Percentiles rank a stretch among this genome's conserved stretches.
phyloP scores from a whole-genome alignment of 2,888 invertebrate species.

The Mesodorylaimus sp. region DNA sequence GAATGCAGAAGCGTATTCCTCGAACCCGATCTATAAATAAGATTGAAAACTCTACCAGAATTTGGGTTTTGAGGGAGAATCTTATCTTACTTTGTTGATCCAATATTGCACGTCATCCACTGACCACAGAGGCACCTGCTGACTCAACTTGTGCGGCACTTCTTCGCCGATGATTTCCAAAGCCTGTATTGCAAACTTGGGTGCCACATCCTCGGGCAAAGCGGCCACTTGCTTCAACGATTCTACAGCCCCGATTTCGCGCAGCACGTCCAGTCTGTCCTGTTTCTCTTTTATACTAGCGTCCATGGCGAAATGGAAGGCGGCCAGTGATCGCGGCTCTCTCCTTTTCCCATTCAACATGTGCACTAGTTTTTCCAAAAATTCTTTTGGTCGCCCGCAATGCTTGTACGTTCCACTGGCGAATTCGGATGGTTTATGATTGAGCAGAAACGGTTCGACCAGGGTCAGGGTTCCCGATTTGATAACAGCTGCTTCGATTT shows the following conservation, averaged over 20 bases:
- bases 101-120: conserved; percentile 83
- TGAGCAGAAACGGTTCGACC: background rate
- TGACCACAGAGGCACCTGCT: conserved; percentile 90
- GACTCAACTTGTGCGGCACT: conserved; percentile 56
- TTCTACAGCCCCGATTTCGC: conserved; percentile 77
- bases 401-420: background rate
- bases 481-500: background rate
- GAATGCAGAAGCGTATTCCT: conserved; percentile 59
- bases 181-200: conserved; percentile 55
- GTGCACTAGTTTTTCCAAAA: conserved; percentile 72
- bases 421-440: background rate
- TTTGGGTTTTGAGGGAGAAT: background rate
- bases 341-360: conserved; percentile 78
- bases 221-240: conserved; percentile 81
- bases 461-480: background rate
- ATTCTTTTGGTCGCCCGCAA: background rate
- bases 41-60: too few relatives aligned
- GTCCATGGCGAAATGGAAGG: background rate
- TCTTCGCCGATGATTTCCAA: conserved; percentile 41
- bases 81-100: conserved; percentile 55
- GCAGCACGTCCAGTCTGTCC: background rate
- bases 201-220: conserved; percentile 85
- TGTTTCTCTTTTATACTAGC: background rate
- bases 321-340: conserved; percentile 10
- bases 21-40: conserved; percentile 53